Evolutionary conservation across 2,888 invertebrate species (phyloP), one percentile per base, ranked within the genome.

Genomic region (Xestoiulus laeticollis): DNA sequence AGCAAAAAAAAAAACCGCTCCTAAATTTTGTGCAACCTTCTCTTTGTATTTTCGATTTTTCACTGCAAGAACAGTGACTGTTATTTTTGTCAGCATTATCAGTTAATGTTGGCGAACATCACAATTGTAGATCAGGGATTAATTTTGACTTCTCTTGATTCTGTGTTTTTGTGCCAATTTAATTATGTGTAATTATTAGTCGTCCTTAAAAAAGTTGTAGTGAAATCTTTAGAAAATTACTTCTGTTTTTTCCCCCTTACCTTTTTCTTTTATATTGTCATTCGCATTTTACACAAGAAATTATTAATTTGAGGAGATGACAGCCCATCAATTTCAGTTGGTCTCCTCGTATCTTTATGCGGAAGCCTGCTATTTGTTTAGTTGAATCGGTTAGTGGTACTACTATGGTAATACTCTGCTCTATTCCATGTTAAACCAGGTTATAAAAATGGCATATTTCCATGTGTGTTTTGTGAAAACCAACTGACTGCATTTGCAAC

Each of bases 141-240:
- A 0, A 12, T n/a, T 68, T 38, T 68, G 22, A 68, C 12, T 78
- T 26, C 30, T 78, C 30, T 12, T 30, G 16, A 78, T 78, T 78
- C 30, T 78, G n/a, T 78, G 78, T 78, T 12, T 78, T 78, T 78
- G 78, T 78, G 78, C 78, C 78, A 78, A 78, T 78, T 78, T 30
- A 78, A 78, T 30, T 78, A 30, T 78, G 78, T 78, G 78, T 78
- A 78, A 78, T 30, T 78, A 30, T 78, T 78, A 22, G 14, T 78
- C 26, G 10, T 68, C 12, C 22, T 68, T 68, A 8, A 22, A 12
- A 14, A 78, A 78, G 26, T 30, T 0, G 78, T 78, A 68, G 78
- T 38, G 38, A 78, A 78, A 78, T 78, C 30, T 78, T 14, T 30
- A 26, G 68, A 68, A 10, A 68, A 68, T 53, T 22, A 78, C 30